Conservation (phyloP, 2,797 vertebrate genomes). For the Delichon dasypus region DNA sequence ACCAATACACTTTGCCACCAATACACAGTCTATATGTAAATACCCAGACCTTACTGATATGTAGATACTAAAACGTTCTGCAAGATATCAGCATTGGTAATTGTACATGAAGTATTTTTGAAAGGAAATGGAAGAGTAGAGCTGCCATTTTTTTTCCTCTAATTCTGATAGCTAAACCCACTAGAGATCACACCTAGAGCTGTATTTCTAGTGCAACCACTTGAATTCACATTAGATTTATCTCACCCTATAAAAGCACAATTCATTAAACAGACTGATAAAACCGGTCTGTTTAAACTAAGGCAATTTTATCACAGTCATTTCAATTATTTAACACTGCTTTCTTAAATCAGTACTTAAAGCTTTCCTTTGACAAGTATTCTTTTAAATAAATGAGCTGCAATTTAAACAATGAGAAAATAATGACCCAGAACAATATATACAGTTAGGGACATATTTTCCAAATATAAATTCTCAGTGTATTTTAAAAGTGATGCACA, state of each 20-base stretch:
- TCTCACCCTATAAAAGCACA: slow-evolving; percentile 81
- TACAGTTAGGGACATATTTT: slow-evolving; percentile 66
- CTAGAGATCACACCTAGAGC: slow-evolving; percentile 68
- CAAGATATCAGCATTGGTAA: background rate
- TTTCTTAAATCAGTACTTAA: slow-evolving; percentile 81
- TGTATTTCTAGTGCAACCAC: slow-evolving; percentile 71
- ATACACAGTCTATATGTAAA: background rate
- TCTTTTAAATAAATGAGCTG: slow-evolving; percentile 78
- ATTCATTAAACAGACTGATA: slow-evolving; percentile 84
- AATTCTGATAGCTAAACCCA: slow-evolving; percentile 35
- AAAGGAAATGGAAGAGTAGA: slow-evolving; percentile 35
- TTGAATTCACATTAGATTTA: slow-evolving; percentile 79
- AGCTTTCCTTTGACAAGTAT: slow-evolving; percentile 79
- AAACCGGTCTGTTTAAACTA: slow-evolving; percentile 82
- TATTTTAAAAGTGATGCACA: slow-evolving; percentile 48
- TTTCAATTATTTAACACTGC: slow-evolving; percentile 82
- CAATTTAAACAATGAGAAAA: slow-evolving; percentile 77
- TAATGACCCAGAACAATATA: slow-evolving; percentile 63
- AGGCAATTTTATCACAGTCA: slow-evolving; percentile 83
- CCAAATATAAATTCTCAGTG: slow-evolving; percentile 47
- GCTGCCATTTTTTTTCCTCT: background rate
- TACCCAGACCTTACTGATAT: background rate
- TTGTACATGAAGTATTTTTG: background rate
- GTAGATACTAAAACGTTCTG: background rate
- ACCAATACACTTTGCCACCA: background rate